Evolutionary conservation across 2,888 invertebrate genomes (phyloP).

Genomic region (Penaeus monodon): DNA sequence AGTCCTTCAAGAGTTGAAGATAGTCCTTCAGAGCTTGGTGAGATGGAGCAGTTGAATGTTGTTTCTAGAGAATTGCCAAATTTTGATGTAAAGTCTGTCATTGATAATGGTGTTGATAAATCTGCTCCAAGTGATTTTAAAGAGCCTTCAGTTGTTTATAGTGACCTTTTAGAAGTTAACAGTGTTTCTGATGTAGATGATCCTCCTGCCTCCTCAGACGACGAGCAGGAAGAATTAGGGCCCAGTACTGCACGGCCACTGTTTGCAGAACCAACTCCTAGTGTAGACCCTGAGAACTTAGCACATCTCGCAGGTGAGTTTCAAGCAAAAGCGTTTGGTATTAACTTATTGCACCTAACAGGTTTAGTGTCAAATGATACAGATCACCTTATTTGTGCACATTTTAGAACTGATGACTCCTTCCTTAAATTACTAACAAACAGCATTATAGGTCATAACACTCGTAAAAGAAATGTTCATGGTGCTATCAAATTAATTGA

Average conservation of each 20-base stretch:
- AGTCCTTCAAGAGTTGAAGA: no score
- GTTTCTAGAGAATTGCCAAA: background rate
- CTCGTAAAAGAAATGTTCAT: conserved; percentile 34
- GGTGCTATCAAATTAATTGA: conserved; percentile 41
- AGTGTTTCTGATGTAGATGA: conserved; percentile 45
- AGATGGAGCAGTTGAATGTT: conserved; percentile 1
- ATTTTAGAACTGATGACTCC: conserved; percentile 51
- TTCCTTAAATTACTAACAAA: conserved; percentile 40
- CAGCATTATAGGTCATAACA: conserved; percentile 34
- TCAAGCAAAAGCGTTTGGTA: conserved; percentile 41
- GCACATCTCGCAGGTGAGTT: conserved; percentile 54
- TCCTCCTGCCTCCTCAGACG: conserved; percentile 46
- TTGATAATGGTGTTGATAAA: conserved; percentile 11
- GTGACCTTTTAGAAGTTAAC: background rate
- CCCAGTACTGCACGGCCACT: conserved; percentile 58
- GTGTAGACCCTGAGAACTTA: conserved; percentile 40
- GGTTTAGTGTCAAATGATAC: conserved; percentile 53
- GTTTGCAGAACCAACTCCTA: conserved; percentile 51
- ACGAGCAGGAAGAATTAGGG: conserved; percentile 33
- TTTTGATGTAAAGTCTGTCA: background rate
- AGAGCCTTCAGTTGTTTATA: background rate
- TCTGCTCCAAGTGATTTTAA: conserved; percentile 15
- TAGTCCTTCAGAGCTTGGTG: no score
- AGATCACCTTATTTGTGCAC: conserved; percentile 50
- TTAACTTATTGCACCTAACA: conserved; percentile 48